These are phyloP conservation scores for Plodia interpunctella DNA, from an alignment of 1,140 invertebrate genomes.

Conservation along the genomic window DNA sequence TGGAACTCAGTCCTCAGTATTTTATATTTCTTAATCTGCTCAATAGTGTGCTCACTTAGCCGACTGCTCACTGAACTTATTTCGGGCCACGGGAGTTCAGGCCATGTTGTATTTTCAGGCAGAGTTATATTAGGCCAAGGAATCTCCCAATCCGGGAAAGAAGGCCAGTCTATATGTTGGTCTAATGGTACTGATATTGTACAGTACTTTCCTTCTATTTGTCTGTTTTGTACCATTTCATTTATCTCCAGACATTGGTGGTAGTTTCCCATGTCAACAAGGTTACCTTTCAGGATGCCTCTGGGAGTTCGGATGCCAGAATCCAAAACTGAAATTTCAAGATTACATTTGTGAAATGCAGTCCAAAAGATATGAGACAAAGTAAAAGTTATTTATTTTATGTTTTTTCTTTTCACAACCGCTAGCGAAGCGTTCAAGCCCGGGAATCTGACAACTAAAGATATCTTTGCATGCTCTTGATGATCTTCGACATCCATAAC, in stretches of 20 bases:
- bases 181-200: slow-evolving; percentile 26
- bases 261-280: slow-evolving; percentile 32
- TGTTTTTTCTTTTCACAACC: too few species aligned
- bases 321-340: slow-evolving; percentile 31
- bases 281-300: slow-evolving; percentile 31
- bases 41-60: not conserved
- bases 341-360: not conserved
- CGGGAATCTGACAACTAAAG: too few species aligned
- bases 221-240: slow-evolving; percentile 19
- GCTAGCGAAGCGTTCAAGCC: too few species aligned
- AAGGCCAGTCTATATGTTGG: slow-evolving; percentile 14
- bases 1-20: not conserved
- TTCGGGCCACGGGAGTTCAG: slow-evolving; percentile 9
- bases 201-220: slow-evolving; percentile 39
- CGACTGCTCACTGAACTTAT: not conserved
- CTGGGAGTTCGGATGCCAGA: slow-evolving; percentile 30
- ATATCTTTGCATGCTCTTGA: too few species aligned
- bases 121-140: not conserved
- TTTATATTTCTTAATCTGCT: not conserved
- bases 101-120: not conserved
- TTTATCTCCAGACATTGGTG: slow-evolving; percentile 36
- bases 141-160: not conserved
- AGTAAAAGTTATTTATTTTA: too few species aligned
- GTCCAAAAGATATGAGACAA: too few species aligned
- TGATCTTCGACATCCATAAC: too few species aligned